Percentiles rank a stretch among this genome's conserved stretches.
phyloP scores from a whole-genome alignment of 2,113 vertebrate genomes.

The Todiramphus chloris region DNA sequence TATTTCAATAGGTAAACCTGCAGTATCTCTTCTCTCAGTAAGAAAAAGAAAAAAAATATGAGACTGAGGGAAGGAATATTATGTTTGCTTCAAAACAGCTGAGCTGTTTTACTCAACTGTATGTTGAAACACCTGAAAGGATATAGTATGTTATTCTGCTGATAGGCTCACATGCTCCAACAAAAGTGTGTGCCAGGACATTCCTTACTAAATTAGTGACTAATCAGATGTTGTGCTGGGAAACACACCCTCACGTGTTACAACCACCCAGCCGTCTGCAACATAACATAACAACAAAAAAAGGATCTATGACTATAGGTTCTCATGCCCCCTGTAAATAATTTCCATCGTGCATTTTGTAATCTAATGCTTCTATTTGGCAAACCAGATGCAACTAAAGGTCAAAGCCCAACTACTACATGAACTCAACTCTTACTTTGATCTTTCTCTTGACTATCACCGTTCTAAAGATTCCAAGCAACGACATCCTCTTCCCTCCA shows the following conservation, averaged over 20 bases:
- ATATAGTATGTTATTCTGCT: constrained; percentile 61
- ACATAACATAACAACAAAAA: constrained; percentile 1
- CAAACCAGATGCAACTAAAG: constrained; percentile 61
- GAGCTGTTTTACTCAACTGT: neutral
- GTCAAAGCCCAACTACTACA: constrained; percentile 18
- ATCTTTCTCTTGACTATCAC: neutral
- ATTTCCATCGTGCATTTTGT: constrained; percentile 65
- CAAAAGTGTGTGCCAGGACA: constrained; percentile 43
- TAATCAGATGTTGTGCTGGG: constrained; percentile 68
- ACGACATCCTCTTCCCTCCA: neutral
- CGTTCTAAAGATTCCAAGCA: neutral
- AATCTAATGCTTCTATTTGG: constrained; percentile 43
- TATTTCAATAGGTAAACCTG: neutral
- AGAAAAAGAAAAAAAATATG: neutral
- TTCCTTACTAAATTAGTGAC: constrained; percentile 70
- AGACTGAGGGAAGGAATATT: neutral
- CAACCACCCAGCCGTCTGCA: constrained; percentile 33
- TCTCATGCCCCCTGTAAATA: constrained; percentile 62
- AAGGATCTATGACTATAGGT: neutral
- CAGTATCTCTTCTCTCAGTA: neutral
- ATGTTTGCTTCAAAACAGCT: neutral
- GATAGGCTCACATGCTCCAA: constrained; percentile 60
- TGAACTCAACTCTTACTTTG: neutral
- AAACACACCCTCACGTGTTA: constrained; percentile 74
- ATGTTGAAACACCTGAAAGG: constrained; percentile 26